Percentiles rank a stretch among this genome's conserved stretches.
Evolutionary conservation across 2,888 invertebrate genomes (phyloP).

Genomic region (Erebia ligea): DNA sequence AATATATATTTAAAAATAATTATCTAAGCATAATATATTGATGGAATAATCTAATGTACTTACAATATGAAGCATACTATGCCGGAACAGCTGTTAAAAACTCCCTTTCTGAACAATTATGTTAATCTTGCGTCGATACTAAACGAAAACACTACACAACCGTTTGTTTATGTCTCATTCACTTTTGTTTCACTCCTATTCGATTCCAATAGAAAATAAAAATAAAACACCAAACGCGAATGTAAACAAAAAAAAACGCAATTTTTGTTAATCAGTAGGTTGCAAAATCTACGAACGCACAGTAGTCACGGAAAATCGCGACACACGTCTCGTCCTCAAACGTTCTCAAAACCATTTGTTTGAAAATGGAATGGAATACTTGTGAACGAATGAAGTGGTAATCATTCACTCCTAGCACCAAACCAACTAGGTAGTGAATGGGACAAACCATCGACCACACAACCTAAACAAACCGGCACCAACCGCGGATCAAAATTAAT

Average conservation of each 20-base stretch:
- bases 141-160: conserved; percentile 70
- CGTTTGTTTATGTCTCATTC: conserved; percentile 56
- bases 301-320: conserved; percentile 66
- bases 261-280: conserved; percentile 20
- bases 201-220: conserved; percentile 26
- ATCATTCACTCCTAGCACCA: conserved; percentile 3
- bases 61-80: conserved; percentile 78
- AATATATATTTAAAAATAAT: conserved; percentile 6
- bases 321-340: conserved; percentile 72
- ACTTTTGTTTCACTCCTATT: conserved; percentile 34
- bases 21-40: not conserved
- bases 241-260: conserved; percentile 29
- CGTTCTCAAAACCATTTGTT: conserved; percentile 54
- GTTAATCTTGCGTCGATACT: conserved; percentile 56
- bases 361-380: conserved; percentile 34
- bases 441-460: too few relatives aligned
- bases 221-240: conserved; percentile 30
- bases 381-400: conserved; percentile 38
- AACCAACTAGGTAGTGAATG: conserved; percentile 32
- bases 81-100: conserved; percentile 70
- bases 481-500: too few relatives aligned
- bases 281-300: conserved; percentile 75
- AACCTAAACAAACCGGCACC: conserved; percentile 31
- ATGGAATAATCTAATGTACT: conserved; percentile 48
- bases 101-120: conserved; percentile 52